These are phyloP conservation scores for Phaenicophaeus curvirostris DNA, from an alignment of 2,797 vertebrate genomes.

Conservation along the genomic window DNA sequence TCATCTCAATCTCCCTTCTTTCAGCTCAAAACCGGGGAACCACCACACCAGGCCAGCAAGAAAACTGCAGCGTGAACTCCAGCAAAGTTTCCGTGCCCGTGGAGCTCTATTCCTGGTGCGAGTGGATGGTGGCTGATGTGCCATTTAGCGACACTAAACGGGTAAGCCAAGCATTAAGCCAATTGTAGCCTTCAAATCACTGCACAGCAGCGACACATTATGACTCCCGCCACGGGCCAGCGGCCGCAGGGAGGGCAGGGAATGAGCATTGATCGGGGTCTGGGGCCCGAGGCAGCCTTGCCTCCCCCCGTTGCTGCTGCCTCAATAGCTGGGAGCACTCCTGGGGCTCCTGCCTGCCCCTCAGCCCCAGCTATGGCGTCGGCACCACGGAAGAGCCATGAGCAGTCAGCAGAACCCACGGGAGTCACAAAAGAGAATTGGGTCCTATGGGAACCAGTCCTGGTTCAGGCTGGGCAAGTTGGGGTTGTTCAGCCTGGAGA, in stretches of 20 bases:
- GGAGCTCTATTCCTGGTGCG: not conserved
- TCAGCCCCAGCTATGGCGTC: not conserved
- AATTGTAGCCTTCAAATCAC: slow-evolving; percentile 42
- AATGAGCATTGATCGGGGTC: slow-evolving; percentile 13
- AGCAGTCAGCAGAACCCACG: accelerated
- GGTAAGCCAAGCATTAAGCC: slow-evolving; percentile 36
- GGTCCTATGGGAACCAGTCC: not conserved
- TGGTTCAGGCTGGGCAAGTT: too few relatives aligned
- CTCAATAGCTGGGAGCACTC: not conserved
- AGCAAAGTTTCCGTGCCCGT: not conserved
- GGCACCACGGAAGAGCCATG: not conserved
- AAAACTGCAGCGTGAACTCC: accelerated
- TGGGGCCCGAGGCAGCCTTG: not conserved
- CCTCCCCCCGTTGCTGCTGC: accelerated
- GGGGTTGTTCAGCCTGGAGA: too few relatives aligned
- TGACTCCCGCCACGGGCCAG: not conserved
- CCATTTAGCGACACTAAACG: not conserved
- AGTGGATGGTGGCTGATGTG: not conserved
- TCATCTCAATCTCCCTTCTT: too few relatives aligned
- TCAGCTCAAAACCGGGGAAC: not conserved
- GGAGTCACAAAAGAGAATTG: not conserved
- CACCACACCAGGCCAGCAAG: accelerated
- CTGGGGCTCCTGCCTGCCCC: not conserved
- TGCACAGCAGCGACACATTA: not conserved
- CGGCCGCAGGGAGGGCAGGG: not conserved